phyloP scores from a whole-genome alignment of 1,140 invertebrate genomes.

The Rhizoglyphus robini region DNA sequence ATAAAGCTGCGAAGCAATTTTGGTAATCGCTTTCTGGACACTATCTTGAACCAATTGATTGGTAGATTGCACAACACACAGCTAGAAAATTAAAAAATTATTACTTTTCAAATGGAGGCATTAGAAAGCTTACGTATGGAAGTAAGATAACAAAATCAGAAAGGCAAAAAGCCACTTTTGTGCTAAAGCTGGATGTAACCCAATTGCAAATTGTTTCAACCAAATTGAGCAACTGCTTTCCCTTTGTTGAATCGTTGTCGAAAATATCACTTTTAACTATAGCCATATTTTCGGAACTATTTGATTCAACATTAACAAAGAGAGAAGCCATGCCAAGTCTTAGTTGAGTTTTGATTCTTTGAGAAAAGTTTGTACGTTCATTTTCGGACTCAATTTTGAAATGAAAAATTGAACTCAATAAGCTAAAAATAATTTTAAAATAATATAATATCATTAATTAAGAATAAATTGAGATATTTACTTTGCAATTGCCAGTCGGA shows the following conservation, averaged over 20 bases:
- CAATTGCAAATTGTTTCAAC: slow-evolving; percentile 3
- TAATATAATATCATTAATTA: not conserved
- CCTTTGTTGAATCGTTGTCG: not conserved
- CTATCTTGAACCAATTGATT: not conserved
- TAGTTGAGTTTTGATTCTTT: too few relatives aligned
- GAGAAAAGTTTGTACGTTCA: too few relatives aligned
- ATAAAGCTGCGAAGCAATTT: not conserved
- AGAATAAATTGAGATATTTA: not conserved
- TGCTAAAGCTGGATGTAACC: not conserved
- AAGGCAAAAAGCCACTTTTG: not conserved
- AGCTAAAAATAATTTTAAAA: not conserved
- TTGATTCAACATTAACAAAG: not conserved
- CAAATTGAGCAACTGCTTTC: not conserved
- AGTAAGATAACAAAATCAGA: not conserved
- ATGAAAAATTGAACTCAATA: not conserved
- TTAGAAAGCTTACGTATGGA: not conserved
- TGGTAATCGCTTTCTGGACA: not conserved
- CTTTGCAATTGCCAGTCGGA: not conserved
- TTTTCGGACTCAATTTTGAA: not conserved
- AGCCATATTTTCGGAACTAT: not conserved
- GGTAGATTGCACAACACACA: not conserved
- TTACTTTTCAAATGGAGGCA: not conserved
- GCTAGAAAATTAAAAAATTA: not conserved
- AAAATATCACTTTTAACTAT: not conserved
- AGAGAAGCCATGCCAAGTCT: too few relatives aligned